Evolutionary conservation across 2,797 vertebrate genomes (phyloP).

Genomic region (Acanthurus tractus): DNA sequence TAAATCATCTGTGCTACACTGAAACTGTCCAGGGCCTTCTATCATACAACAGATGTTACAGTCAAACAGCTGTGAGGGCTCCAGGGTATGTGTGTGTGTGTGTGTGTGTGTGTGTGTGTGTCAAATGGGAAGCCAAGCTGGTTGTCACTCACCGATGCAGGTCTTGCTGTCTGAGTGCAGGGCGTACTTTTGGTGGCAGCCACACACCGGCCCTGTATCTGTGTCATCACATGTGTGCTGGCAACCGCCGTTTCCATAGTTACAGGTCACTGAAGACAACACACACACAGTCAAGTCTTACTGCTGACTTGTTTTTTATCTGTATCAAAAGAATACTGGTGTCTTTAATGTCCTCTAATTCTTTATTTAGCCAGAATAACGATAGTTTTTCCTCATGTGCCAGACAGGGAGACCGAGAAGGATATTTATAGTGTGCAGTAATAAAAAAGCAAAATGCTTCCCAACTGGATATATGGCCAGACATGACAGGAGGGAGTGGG

Average conservation of each 20-base stretch:
- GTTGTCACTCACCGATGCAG: slow-evolving; percentile 93
- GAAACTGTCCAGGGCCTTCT: slow-evolving; percentile 10
- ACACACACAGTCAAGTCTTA: slow-evolving; percentile 33
- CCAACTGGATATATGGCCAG: neutral
- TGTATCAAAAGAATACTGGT: neutral
- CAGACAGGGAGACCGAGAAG: neutral
- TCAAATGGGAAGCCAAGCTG: neutral
- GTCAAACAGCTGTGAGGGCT: slow-evolving; percentile 25
- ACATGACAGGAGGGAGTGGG: neutral
- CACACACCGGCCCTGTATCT: slow-evolving; percentile 92
- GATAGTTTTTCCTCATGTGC: neutral
- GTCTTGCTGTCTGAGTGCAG: slow-evolving; percentile 96
- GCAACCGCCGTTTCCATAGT: slow-evolving; percentile 99
- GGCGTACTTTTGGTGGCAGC: slow-evolving; percentile 98
- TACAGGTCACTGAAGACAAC: slow-evolving; percentile 93
- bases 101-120: too few species aligned
- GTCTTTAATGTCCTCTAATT: neutral
- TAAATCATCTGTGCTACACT: slow-evolving; percentile 9
- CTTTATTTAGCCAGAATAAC: neutral
- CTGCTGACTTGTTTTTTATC: neutral
- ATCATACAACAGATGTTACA: slow-evolving; percentile 31
- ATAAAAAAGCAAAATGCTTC: neutral
- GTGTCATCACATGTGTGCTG: slow-evolving; percentile 98
- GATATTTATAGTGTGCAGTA: neutral
- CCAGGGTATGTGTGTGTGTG: neutral